phyloP scores from a whole-genome alignment of 2,888 invertebrate species.

The Galerucella calmariensis region DNA sequence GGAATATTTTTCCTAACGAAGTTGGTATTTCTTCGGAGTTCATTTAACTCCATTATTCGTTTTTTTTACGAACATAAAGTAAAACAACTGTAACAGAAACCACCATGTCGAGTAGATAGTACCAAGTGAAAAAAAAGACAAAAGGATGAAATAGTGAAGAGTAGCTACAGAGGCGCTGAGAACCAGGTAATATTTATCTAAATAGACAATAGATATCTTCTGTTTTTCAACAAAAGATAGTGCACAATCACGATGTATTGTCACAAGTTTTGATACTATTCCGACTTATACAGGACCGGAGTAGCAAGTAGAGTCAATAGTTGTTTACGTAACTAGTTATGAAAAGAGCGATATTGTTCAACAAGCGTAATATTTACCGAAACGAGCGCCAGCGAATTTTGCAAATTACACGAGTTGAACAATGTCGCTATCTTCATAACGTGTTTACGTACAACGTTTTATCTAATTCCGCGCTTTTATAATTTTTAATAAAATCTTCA shows the following conservation, averaged over 20 bases:
- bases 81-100: constrained; percentile 25
- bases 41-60: constrained; percentile 10
- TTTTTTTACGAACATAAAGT: not conserved
- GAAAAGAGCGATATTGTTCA: too few species aligned
- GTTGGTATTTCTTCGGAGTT: not conserved
- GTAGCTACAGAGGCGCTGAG: constrained; percentile 56
- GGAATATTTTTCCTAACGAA: constrained; percentile 1
- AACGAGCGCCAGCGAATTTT: too few species aligned
- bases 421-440: too few species aligned
- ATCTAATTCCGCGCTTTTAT: too few species aligned
- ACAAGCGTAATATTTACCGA: too few species aligned
- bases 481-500: too few species aligned
- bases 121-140: constrained; percentile 42
- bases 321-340: too few species aligned
- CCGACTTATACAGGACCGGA: constrained; percentile 44
- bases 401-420: too few species aligned
- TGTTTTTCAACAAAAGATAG: constrained; percentile 59
- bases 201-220: constrained; percentile 60
- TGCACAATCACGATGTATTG: constrained; percentile 62
- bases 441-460: too few species aligned
- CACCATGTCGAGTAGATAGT: constrained; percentile 26
- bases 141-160: constrained; percentile 51
- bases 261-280: constrained; percentile 56
- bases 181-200: constrained; percentile 60
- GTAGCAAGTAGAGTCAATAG: not conserved